phyloP scores from a whole-genome alignment of 2,113 vertebrate species.

The Sclerurus mexicanus region DNA sequence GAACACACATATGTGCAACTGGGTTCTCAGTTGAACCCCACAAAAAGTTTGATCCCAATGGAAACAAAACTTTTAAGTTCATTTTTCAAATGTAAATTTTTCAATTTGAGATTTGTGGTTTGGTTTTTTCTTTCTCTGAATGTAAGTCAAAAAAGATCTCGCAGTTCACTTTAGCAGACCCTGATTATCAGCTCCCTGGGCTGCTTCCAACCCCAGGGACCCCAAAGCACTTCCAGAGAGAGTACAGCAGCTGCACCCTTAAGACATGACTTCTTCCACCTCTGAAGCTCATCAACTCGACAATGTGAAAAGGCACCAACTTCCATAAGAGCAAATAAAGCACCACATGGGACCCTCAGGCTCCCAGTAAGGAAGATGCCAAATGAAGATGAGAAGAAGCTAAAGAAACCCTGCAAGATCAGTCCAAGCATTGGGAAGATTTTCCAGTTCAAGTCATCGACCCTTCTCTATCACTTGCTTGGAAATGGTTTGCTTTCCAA shows the following conservation, averaged over 20 bases:
- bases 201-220: background rate
- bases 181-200: background rate
- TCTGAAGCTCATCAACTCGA: background rate
- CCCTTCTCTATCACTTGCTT: fast-evolving
- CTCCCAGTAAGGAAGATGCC: background rate
- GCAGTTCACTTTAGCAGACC: background rate
- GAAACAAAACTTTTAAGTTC: background rate
- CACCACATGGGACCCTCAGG: background rate
- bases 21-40: background rate
- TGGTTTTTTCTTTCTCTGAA: background rate
- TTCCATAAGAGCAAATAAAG: background rate
- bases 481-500: background rate
- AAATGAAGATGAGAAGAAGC: background rate
- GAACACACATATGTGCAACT: background rate
- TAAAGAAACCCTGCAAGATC: background rate
- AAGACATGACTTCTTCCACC: background rate
- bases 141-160: background rate
- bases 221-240: background rate
- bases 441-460: background rate
- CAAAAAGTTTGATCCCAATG: background rate
- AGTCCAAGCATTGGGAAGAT: background rate
- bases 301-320: background rate
- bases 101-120: background rate
- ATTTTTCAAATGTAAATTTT: background rate
- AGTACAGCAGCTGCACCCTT: fast-evolving